Percentiles rank a stretch among this genome's conserved stretches.
Evolutionary conservation across 2,888 invertebrate genomes (phyloP).

Genomic region (Acanthosepion esculentum): DNA sequence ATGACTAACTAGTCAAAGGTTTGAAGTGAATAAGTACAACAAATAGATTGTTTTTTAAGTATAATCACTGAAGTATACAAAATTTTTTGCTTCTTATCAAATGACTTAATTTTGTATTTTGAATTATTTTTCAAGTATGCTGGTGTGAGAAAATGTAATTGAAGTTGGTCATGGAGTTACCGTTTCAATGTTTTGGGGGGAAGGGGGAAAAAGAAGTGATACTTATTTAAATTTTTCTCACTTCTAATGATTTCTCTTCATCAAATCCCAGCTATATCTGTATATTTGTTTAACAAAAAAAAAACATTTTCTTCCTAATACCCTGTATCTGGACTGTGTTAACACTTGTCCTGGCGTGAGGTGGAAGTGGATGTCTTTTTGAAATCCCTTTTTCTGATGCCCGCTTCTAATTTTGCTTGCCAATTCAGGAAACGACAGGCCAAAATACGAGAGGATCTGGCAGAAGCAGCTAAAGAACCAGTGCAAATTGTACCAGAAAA

Average conservation of each 20-base stretch:
- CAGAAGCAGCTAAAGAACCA: conserved; percentile 88
- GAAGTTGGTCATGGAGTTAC: no score
- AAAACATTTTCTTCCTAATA: neutral
- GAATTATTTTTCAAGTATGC: no score
- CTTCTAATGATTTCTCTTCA: neutral
- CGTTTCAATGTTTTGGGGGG: no score
- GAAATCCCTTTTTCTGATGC: neutral
- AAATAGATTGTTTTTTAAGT: no score
- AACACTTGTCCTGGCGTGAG: neutral
- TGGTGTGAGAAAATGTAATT: no score
- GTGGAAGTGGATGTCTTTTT: conserved; percentile 18
- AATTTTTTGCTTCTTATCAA: no score
- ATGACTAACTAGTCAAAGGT: no score
- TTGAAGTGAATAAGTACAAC: no score
- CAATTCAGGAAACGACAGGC: conserved; percentile 86
- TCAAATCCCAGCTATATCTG: neutral
- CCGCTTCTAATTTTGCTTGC: neutral
- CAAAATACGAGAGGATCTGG: conserved; percentile 90
- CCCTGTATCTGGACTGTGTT: neutral
- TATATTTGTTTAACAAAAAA: neutral
- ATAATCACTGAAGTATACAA: no score
- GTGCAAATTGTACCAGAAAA: conserved; percentile 55
- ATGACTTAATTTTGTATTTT: no score
- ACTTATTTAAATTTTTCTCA: neutral
- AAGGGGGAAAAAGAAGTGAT: no score